Evolutionary conservation across 2,113 vertebrate genomes (phyloP).

Genomic region (Pachycephala philippinensis): DNA sequence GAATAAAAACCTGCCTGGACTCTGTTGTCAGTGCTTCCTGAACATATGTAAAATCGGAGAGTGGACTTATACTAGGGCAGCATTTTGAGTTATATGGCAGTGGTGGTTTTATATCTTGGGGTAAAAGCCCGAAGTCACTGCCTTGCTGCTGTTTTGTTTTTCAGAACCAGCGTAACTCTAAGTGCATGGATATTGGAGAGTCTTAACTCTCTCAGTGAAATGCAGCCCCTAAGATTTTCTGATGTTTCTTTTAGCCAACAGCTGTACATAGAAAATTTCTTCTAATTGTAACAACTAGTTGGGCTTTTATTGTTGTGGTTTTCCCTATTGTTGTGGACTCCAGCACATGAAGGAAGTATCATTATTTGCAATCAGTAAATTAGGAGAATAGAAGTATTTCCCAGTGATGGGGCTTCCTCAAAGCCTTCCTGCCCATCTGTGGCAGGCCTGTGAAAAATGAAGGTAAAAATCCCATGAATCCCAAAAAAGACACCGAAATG

Average conservation of each 20-base stretch:
- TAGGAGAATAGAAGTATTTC: not conserved
- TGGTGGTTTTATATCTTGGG: not conserved
- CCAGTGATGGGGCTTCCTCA: not conserved
- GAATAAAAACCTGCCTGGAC: not conserved
- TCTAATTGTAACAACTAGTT: not conserved
- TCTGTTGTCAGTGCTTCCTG: not conserved
- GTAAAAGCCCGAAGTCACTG: not conserved
- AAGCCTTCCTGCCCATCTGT: not conserved
- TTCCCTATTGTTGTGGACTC: not conserved
- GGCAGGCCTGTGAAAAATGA: not conserved
- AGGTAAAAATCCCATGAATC: not conserved
- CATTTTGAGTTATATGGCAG: not conserved
- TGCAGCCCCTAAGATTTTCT: not conserved
- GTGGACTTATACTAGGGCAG: not conserved
- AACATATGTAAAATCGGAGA: rapidly evolving
- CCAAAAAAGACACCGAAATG: not conserved
- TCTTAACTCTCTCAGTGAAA: not conserved
- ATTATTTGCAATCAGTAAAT: not conserved
- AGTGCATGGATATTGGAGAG: not conserved
- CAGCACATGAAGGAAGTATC: not conserved
- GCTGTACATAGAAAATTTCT: not conserved
- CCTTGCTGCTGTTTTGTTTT: not conserved
- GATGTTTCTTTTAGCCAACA: not conserved
- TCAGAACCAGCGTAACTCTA: not conserved
- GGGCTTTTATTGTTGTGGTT: not conserved